These are phyloP conservation scores for Chrysotoxum bicinctum DNA, from an alignment of 2,888 invertebrate species.

Conservation along the genomic window DNA sequence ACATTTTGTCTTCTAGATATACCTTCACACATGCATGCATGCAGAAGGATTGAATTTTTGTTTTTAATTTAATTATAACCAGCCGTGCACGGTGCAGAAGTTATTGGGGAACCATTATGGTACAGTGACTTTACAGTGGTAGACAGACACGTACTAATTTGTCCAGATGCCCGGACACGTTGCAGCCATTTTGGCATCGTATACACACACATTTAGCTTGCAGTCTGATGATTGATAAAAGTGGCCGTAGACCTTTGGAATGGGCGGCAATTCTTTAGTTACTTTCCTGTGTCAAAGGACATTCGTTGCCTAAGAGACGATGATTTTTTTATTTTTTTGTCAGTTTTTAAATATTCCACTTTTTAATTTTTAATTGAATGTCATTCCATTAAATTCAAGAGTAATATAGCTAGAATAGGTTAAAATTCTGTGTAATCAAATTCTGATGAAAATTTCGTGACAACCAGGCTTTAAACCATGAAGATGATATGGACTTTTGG, in stretches of 20 bases:
- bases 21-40: not conserved
- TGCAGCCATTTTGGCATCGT: not conserved
- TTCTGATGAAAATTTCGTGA: too few species aligned
- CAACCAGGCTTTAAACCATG: too few species aligned
- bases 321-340: too few species aligned
- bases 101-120: constrained; percentile 24
- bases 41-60: not conserved
- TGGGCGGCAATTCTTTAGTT: not conserved
- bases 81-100: not conserved
- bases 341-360: too few species aligned
- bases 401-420: too few species aligned
- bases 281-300: not conserved
- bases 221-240: not conserved
- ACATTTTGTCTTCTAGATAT: not conserved
- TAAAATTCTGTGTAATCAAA: too few species aligned
- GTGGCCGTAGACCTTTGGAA: not conserved
- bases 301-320: too few species aligned
- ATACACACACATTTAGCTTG: not conserved
- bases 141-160: not conserved
- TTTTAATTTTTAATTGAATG: too few species aligned
- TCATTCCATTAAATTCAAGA: too few species aligned
- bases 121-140: not conserved
- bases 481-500: too few species aligned
- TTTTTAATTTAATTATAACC: not conserved
- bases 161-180: constrained; percentile 9